Evolutionary conservation across 2,797 vertebrate species (phyloP), one percentile per base, ranked within the genome.

Genomic region (Lacerta agilis): DNA sequence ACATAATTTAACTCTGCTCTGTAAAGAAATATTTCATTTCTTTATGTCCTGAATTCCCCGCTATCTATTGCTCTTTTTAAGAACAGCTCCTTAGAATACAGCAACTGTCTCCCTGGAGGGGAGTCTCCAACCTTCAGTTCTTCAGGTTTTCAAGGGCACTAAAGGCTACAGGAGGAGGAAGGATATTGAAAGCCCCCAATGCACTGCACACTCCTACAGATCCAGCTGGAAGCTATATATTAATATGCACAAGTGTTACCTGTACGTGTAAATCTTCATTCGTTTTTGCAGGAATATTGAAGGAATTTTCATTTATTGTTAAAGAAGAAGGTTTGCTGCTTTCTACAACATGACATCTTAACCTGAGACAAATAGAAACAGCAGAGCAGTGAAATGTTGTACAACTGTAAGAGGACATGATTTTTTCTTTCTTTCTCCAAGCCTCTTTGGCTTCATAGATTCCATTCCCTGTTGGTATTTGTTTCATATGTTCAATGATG

Each of bases 311-410:
- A 92, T 96, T 97, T 71, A 97, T 91, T 0, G 92, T 96, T 83
- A 95, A 93, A 90, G 93, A 97, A 89, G 96, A 93, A 86, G 97
- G 95, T 88, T 98, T 98, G 85, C 88, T 94, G 84, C 94, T 97
- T 95, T 99, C 98, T 83, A 98, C 23, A n/a, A 98, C 96, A 17
- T 98, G 98, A 95, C 99, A 99, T 93, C 98, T 98, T 89, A 99
- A 97, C 92, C 99, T 99, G 95, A 45, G 55, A 85, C 27, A 71
- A 79, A 86, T 29, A 75, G n/a, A 66, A 66, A 43, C 6, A 15
- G 17, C 49, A 36, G 9, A 75, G 3, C 20, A 58, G 29, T 84
- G n/a, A 88, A 38, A 67, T 20, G 10, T 79, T 41, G 15, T 71
- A 71, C 9, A 58, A 29, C 77, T 43, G 38, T 27, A 18, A 15